Evolutionary conservation across 2,113 vertebrate species (phyloP).

Genomic region (Himantopus leucocephalus): DNA sequence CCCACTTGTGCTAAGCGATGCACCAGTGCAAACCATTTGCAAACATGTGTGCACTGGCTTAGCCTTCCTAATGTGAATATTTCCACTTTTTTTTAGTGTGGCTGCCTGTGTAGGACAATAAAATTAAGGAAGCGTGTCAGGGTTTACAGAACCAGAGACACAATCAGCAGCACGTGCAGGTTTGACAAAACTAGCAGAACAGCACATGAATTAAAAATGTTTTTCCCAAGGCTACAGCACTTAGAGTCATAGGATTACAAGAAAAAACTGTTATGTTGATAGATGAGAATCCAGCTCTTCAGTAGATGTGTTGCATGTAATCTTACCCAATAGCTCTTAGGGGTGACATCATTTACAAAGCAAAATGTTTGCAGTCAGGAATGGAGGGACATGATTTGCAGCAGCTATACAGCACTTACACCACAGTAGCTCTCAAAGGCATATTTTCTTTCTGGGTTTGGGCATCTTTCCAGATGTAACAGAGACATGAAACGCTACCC

Average conservation of each 20-base stretch:
- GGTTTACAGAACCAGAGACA: background rate
- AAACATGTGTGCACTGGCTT: background rate
- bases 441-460: background rate
- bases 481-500: background rate
- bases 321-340: background rate
- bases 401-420: background rate
- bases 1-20: fast-evolving
- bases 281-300: background rate
- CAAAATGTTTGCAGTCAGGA: background rate
- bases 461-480: background rate
- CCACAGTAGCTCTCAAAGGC: background rate
- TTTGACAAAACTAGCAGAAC: background rate
- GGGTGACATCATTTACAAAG: background rate
- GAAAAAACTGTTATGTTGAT: background rate
- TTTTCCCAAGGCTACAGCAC: background rate
- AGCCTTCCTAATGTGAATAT: background rate
- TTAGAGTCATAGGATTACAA: background rate
- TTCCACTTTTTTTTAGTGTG: background rate
- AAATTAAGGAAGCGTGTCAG: background rate
- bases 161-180: background rate
- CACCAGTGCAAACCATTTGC: background rate
- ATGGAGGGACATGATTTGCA: background rate
- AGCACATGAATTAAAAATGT: background rate
- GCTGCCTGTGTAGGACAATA: background rate
- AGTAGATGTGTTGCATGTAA: background rate